Evolutionary conservation across 2,113 vertebrate species (phyloP).

Genomic region (Acrocephalus kingi): DNA sequence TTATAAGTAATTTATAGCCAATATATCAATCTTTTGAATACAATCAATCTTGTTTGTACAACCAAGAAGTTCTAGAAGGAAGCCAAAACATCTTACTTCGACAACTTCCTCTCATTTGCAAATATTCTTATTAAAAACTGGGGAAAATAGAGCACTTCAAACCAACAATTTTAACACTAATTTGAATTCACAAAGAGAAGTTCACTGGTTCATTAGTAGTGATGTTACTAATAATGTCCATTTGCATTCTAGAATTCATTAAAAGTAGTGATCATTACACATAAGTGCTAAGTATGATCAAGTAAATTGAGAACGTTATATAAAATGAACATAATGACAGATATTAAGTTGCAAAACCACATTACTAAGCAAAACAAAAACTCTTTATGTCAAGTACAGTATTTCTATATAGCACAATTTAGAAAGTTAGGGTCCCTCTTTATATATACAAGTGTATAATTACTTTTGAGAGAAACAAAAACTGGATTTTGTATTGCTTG

Average conservation of each 20-base stretch:
- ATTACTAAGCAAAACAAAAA: neutral
- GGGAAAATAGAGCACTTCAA: neutral
- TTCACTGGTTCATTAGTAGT: neutral
- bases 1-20: neutral
- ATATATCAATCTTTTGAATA: neutral
- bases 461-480: neutral
- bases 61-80: neutral
- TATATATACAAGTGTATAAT: neutral
- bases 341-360: neutral
- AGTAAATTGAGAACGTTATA: neutral
- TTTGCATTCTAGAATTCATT: neutral
- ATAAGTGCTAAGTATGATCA: neutral
- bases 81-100: neutral
- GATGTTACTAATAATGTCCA: neutral
- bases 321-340: neutral
- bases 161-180: neutral
- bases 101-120: neutral
- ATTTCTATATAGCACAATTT: neutral
- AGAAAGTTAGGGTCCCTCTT: neutral
- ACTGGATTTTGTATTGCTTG: neutral
- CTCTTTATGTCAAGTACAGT: neutral
- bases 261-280: neutral
- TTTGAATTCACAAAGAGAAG: neutral
- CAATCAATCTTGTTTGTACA: neutral
- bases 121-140: neutral